A percentile compares a stretch with the other conserved stretches of the same genome.
phyloP scores from a whole-genome alignment of 2,113 vertebrate genomes.

The Aviceda subcristata region DNA sequence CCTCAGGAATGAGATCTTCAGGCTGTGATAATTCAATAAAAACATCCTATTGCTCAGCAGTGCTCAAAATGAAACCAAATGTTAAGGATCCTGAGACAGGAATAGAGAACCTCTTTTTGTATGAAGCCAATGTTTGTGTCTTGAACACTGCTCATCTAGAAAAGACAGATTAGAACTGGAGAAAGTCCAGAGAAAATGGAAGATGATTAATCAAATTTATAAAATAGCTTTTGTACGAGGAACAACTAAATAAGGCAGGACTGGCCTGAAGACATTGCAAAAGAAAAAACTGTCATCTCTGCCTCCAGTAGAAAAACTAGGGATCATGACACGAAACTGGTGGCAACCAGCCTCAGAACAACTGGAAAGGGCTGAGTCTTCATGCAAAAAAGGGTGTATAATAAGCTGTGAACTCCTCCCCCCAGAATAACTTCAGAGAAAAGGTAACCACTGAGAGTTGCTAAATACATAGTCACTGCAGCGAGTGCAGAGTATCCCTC shows the following conservation, averaged over 20 bases:
- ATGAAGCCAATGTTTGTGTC: neutral
- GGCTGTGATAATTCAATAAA: neutral
- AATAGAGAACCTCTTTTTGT: neutral
- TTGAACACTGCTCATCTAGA: neutral
- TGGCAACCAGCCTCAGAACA: neutral
- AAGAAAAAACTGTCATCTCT: neutral
- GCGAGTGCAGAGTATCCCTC: accelerated
- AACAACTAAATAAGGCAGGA: neutral
- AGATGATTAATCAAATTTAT: neutral
- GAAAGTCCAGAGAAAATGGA: neutral
- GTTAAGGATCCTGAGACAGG: neutral
- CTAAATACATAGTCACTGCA: neutral
- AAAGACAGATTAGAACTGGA: neutral
- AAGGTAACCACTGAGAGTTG: neutral
- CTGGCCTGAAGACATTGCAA: neutral
- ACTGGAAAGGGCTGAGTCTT: neutral
- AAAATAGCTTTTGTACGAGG: neutral
- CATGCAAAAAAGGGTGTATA: neutral
- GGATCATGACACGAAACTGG: neutral
- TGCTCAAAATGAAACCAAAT: neutral
- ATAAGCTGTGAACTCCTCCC: neutral
- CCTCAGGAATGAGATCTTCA: neutral
- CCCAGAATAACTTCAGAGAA: neutral
- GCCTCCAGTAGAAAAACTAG: neutral
- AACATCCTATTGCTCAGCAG: neutral